Conservation (phyloP, 2,888 invertebrate species). For the Sarcophaga variegata region DNA sequence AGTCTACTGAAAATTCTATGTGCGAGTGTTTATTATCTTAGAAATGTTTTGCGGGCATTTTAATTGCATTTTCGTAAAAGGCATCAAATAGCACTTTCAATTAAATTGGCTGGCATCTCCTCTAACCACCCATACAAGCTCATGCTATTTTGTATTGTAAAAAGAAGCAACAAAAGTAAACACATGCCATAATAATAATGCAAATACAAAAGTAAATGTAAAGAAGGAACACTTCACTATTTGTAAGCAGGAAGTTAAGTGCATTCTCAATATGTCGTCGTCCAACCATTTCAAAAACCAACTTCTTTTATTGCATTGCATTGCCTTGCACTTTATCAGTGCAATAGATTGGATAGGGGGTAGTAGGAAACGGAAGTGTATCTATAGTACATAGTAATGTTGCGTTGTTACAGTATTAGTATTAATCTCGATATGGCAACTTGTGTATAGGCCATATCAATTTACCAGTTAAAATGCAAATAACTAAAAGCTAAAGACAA, state of each 20-base stretch:
- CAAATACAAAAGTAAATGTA: constrained; percentile 45
- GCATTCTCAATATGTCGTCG: constrained; percentile 70
- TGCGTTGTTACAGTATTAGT: background rate
- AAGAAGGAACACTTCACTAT: constrained; percentile 58
- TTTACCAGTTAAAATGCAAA: constrained; percentile 65
- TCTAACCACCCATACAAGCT: background rate
- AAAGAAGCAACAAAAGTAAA: constrained; percentile 14
- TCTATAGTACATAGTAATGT: constrained; percentile 14
- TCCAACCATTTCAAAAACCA: constrained; percentile 42
- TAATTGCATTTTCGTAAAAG: constrained; percentile 78
- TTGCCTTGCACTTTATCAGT: background rate
- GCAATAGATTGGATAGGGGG: background rate
- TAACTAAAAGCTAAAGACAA: constrained; percentile 59
- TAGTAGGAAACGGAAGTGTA: constrained; percentile 60
- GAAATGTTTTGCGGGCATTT: constrained; percentile 76
- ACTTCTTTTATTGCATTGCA: constrained; percentile 54
- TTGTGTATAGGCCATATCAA: constrained; percentile 49
- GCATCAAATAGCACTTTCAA: constrained; percentile 80
- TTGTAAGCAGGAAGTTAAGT: constrained; percentile 77
- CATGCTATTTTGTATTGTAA: constrained; percentile 10
- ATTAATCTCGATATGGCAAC: background rate
- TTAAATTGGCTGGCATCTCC: constrained; percentile 73
- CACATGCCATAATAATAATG: constrained; percentile 32
- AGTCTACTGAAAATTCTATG: background rate
- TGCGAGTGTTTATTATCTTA: constrained; percentile 61